Evolutionary conservation across 53 echinoderm and acorn worm species (phyloP).

Genomic region (Holothuria leucospilota): DNA sequence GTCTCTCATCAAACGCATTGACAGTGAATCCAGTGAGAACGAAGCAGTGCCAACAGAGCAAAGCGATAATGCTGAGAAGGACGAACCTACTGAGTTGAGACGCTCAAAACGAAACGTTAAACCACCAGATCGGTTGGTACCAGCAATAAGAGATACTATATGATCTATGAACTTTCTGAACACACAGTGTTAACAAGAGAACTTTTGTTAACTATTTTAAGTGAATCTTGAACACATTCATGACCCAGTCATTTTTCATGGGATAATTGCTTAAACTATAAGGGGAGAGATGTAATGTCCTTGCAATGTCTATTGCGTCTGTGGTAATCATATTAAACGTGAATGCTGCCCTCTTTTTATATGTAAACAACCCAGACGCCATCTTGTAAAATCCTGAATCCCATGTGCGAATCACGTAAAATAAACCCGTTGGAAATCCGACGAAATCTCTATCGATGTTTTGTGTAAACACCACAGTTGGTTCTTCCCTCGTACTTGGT

Average conservation of each 20-base stretch:
- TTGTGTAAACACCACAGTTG: no score
- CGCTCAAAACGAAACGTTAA: neutral
- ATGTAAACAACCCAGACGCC: no score
- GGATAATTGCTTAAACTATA: neutral
- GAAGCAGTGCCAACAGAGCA: neutral
- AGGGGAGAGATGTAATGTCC: conserved; percentile 36
- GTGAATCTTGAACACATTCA: no score
- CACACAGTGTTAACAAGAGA: neutral
- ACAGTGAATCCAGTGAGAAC: neutral
- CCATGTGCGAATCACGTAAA: no score
- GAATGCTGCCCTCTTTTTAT: no score
- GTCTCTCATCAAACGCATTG: conserved; percentile 6
- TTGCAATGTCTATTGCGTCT: neutral
- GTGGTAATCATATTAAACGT: no score
- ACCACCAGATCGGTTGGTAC: neutral
- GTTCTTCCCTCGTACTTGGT: no score
- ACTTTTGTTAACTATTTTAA: neutral
- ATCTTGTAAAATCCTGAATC: no score
- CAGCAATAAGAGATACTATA: neutral
- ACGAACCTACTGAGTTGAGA: neutral
- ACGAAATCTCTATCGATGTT: no score
- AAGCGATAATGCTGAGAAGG: neutral
- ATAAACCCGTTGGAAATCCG: no score
- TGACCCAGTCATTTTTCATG: no score
- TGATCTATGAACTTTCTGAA: conserved; percentile 37